phyloP scores from a whole-genome alignment of 2,797 vertebrate species.

The Carduelis carduelis region DNA sequence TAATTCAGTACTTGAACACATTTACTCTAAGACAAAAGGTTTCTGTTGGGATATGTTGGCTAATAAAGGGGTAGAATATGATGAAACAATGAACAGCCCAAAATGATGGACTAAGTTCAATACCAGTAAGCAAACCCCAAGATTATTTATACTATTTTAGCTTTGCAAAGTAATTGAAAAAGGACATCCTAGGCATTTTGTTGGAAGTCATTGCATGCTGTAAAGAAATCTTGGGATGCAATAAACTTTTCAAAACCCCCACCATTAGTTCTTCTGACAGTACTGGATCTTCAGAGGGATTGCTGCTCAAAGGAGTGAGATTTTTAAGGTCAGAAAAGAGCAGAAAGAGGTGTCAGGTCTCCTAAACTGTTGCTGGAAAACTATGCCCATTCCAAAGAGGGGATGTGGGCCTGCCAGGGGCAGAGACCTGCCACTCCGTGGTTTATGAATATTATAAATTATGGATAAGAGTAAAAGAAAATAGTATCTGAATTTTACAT shows the following conservation, averaged over 20 bases:
- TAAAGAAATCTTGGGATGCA: slow-evolving; percentile 36
- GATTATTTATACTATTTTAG: slow-evolving; percentile 31
- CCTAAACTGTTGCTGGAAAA: not conserved
- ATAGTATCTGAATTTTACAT: slow-evolving; percentile 29
- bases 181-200: slow-evolving; percentile 23
- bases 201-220: not conserved
- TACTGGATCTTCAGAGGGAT: not conserved
- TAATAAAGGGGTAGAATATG: not conserved
- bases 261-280: not conserved
- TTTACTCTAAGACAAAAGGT: slow-evolving; percentile 45
- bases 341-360: not conserved
- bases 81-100: not conserved
- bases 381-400: not conserved
- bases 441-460: slow-evolving; percentile 18
- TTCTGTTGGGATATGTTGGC: slow-evolving; percentile 29
- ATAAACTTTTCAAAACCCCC: slow-evolving; percentile 16
- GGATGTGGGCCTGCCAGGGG: not conserved
- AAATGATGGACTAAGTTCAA: slow-evolving; percentile 3
- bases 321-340: not conserved
- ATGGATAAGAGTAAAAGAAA: slow-evolving; percentile 46
- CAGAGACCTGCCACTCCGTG: not conserved
- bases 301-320: slow-evolving; percentile 18
- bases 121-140: slow-evolving; percentile 7
- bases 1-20: slow-evolving; percentile 40
- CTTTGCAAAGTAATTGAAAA: slow-evolving; percentile 31